Base-by-base conservation (phyloP, 2,888 invertebrate genomes). In the Belgica antarctica region DNA sequence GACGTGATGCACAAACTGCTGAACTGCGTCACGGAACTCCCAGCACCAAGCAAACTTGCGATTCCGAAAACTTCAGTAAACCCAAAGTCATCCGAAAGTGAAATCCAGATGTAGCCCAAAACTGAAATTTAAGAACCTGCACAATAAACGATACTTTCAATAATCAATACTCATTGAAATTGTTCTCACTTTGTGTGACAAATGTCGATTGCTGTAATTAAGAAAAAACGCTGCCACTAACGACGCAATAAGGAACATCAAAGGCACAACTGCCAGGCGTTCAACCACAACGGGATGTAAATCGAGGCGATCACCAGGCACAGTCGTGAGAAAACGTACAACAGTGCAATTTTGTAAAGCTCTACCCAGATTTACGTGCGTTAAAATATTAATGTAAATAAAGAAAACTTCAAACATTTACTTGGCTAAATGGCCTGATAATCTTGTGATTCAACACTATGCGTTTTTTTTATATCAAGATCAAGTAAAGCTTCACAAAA, bases 1-100 rank as follows among this genome's bases (percentile, higher is more conserved):
- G 94, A 91, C 0, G 94, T 93, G 72, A 95, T 84, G 72, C 92
- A 90, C 62, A 96, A 82, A 75, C 94, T 92, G 57, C 93, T 90
- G 2, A 96, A 89, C 75, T 95, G 85, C 63, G 95, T 89, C 36
- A 91, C 88, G 0, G 94, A 89, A 76, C 91, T 89, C 31, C 91
- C 90, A 41, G 89, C 85, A 71, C 96, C 66, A 28, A 85, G 82
- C 72, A 85, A 78, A 68, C 81, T 80, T 47, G 85, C 85, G 19
- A 83, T 83, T 83, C 78, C 83, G 77, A 76, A 88, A 74, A 77
- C 83, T 78, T 77, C 87, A 75, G 81, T 77, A 77, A 82, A 78
- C 77, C 81, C 61, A 79, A 77, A 12, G 81, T 81, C 72, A 79
- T 77, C 80, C 10, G 79, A 78, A 68, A 82, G 69, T n/a, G 82